These are phyloP conservation scores for Sebastes minor DNA, from an alignment of 2,797 vertebrate genomes.

Conservation along the genomic window DNA sequence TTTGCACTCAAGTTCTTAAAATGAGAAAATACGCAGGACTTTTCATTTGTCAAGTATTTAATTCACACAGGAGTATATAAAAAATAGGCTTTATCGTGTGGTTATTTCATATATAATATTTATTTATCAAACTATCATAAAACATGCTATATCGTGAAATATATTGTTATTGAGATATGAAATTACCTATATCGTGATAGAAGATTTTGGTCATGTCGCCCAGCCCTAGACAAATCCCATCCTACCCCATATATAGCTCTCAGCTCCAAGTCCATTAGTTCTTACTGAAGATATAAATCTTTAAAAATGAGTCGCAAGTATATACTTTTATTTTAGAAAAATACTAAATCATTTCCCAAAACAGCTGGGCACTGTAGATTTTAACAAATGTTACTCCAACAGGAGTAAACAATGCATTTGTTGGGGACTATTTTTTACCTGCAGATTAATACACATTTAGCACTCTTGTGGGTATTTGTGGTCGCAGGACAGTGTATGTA, in stretches of 20 bases:
- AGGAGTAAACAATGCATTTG: background rate
- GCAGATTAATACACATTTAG: background rate
- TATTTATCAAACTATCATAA: too few relatives aligned
- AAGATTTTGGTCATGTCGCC: too few relatives aligned
- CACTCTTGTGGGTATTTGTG: background rate
- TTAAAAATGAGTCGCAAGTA: background rate
- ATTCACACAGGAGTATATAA: too few relatives aligned
- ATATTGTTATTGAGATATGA: too few relatives aligned
- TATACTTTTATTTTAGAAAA: background rate
- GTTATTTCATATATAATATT: too few relatives aligned
- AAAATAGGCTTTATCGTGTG: too few relatives aligned
- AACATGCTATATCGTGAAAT: too few relatives aligned
- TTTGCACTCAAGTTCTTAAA: too few relatives aligned
- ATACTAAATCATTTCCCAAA: background rate
- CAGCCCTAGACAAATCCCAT: background rate
- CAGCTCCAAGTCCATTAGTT: background rate
- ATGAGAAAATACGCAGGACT: too few relatives aligned
- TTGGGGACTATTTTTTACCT: background rate
- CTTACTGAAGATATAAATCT: background rate
- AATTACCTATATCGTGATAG: too few relatives aligned
- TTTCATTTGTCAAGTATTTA: too few relatives aligned
- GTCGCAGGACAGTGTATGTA: background rate
- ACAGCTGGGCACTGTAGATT: background rate
- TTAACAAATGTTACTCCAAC: background rate
- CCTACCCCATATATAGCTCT: background rate